A percentile compares a stretch with the other conserved stretches of the same genome.
Evolutionary conservation across 2,888 invertebrate genomes (phyloP).

Genomic region (Rhamphomyia laevipes): DNA sequence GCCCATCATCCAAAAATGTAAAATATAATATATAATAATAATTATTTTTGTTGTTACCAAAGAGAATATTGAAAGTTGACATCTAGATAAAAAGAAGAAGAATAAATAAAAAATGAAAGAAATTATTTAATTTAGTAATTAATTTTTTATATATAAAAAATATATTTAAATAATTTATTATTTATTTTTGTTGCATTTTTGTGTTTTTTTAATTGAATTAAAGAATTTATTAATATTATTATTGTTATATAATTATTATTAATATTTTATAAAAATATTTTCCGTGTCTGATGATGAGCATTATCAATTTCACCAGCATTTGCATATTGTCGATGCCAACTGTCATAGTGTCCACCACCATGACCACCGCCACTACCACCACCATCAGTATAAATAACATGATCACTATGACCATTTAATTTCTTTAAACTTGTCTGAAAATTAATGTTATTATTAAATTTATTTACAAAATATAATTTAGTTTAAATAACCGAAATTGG

Average conservation of each 20-base stretch:
- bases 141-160: too few species aligned
- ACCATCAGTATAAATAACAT: slow-evolving; percentile 44
- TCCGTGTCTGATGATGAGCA: neutral
- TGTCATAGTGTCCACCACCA: slow-evolving; percentile 26
- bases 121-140: too few species aligned
- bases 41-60: neutral
- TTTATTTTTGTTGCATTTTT: too few species aligned
- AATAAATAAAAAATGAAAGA: too few species aligned
- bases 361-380: slow-evolving; percentile 18
- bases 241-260: neutral
- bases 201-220: too few species aligned
- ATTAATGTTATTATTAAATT: neutral
- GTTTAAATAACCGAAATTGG: too few species aligned
- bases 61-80: too few species aligned
- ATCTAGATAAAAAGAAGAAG: too few species aligned
- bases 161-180: too few species aligned
- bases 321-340: slow-evolving; percentile 37
- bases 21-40: neutral
- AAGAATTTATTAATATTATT: neutral
- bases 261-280: neutral
- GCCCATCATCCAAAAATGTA: slow-evolving; percentile 37
- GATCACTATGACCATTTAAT: slow-evolving; percentile 40
- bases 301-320: neutral
- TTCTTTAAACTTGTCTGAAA: slow-evolving; percentile 50
- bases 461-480: neutral